Conservation (phyloP, 2,113 vertebrate species). For the Malurus melanocephalus region DNA sequence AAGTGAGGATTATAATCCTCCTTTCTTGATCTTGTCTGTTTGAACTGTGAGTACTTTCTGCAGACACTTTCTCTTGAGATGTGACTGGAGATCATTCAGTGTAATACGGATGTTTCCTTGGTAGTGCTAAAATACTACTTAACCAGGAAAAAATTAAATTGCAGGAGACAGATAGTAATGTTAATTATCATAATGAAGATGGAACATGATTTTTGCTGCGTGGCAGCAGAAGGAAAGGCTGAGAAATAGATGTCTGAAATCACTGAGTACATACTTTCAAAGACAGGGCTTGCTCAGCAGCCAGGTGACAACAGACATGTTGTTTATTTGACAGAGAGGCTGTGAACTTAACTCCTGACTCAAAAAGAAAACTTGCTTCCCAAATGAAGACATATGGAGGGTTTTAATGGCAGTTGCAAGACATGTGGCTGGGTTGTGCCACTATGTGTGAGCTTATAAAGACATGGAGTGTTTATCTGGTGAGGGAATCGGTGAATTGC, state of each 20-base stretch:
- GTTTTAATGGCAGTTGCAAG: slow-evolving; percentile 32
- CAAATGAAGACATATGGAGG: slow-evolving; percentile 22
- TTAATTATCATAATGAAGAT: background rate
- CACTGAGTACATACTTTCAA: slow-evolving; percentile 34
- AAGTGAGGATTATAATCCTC: background rate
- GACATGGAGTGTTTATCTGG: background rate
- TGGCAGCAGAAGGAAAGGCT: background rate
- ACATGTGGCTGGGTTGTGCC: slow-evolving; percentile 10
- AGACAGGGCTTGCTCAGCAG: slow-evolving; percentile 54
- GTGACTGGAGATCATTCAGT: background rate
- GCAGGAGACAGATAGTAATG: background rate
- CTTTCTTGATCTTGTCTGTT: background rate
- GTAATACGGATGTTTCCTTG: background rate
- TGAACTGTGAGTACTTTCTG: background rate
- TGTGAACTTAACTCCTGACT: slow-evolving; percentile 52
- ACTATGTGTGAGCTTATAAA: background rate
- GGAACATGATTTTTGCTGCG: background rate
- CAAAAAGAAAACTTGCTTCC: slow-evolving; percentile 10
- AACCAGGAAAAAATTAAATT: background rate
- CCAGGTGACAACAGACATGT: slow-evolving; percentile 34
- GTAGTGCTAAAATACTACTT: background rate
- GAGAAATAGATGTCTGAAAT: slow-evolving; percentile 54
- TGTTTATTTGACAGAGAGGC: slow-evolving; percentile 47
- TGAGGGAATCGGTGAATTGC: background rate
- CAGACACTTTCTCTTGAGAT: background rate